Conservation (phyloP, 2,113 vertebrate species). For the Boleophthalmus pectinirostris region DNA sequence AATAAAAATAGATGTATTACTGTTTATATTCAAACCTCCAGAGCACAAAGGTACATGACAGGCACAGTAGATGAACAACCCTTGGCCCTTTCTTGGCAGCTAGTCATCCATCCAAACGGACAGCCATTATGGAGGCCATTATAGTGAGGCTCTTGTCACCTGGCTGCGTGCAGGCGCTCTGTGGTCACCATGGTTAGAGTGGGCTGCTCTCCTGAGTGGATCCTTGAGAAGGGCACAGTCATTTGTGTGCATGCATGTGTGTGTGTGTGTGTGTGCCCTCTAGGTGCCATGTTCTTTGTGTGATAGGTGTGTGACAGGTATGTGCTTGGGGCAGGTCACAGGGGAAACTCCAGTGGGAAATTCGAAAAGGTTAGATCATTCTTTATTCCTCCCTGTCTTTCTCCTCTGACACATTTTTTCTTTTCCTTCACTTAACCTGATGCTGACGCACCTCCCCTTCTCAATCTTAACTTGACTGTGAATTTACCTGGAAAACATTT, state of each 20-base stretch:
- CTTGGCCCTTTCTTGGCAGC: slow-evolving; percentile 22
- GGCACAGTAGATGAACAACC: slow-evolving; percentile 26
- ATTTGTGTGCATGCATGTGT: slow-evolving; percentile 53
- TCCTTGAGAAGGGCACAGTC: slow-evolving; percentile 63
- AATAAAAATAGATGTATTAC: slow-evolving; percentile 6
- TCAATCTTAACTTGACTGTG: slow-evolving; percentile 2
- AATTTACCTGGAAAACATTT: slow-evolving; percentile 23
- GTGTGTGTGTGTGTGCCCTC: slow-evolving; percentile 40
- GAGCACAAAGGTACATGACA: slow-evolving; percentile 19
- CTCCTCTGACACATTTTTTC: slow-evolving; percentile 26
- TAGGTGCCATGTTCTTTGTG: slow-evolving; percentile 56
- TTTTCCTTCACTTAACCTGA: slow-evolving; percentile 41
- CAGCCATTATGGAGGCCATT: slow-evolving; percentile 32
- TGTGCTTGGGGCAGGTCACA: slow-evolving; percentile 71
- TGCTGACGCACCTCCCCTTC: slow-evolving; percentile 17
- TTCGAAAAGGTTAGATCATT: slow-evolving; percentile 70
- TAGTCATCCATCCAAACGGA: slow-evolving; percentile 15
- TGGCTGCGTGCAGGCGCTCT: slow-evolving; percentile 46
- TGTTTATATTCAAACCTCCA: slow-evolving; percentile 15
- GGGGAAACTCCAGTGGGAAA: slow-evolving; percentile 65
- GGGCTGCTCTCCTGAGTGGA: slow-evolving; percentile 56
- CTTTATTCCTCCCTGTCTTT: slow-evolving; percentile 52
- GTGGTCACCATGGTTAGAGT: slow-evolving; percentile 53
- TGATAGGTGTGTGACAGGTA: slow-evolving; percentile 71
- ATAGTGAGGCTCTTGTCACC: slow-evolving; percentile 32